Base-by-base conservation (phyloP, 2,797 vertebrate genomes). In the Enteromius unitaeniatus region DNA sequence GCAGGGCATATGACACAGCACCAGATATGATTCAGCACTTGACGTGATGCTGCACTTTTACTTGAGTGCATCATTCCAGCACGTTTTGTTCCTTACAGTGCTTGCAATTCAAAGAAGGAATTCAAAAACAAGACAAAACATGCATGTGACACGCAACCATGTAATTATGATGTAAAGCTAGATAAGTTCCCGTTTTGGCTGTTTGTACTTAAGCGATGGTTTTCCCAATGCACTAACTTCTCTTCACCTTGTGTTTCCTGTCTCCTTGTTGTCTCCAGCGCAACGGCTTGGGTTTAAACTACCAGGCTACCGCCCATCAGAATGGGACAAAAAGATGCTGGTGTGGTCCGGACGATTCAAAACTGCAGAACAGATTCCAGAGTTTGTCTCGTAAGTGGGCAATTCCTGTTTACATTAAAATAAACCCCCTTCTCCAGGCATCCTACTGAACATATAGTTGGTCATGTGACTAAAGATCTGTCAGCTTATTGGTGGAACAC, bases 261-360 rank as follows among this genome's bases (percentile, higher is more conserved):
- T 47, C 70, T 81, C 28, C 85, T 82, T 47, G 47, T 14, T 89
- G 21, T 19, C 37, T 47, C 3, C 28, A 95, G 91, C 80, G 4
- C 28, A 82, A 4, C 88, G n/a, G 11, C 7, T 73, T 0, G 77
- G 47, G 34, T 95, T 95, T 51, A 94, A 67, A 88, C 14, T 97
- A 55, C 96, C 97, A 13, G 94, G 96, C 83, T 91, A 94, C 91
- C 95, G 55, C 40, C 97, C 97, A 23, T 93, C 96, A 0, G 19
- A 93, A 0, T 87, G 95, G 88, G 97, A 99, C 84, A 97, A 65
- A 89, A 98, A 86, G 89, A 90, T 98, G 0, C 87, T 99, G 62
- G 0, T 99, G 47, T 99, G 97, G 97, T 91, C 96, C 0, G 97
- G 97, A 55, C 94, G 96, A 76, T 98, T 95, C 92, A 99, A 98